Evolutionary conservation across 2,797 vertebrate species (phyloP), one percentile per base, ranked within the genome.

Genomic region (Pangasius larnaudii): DNA sequence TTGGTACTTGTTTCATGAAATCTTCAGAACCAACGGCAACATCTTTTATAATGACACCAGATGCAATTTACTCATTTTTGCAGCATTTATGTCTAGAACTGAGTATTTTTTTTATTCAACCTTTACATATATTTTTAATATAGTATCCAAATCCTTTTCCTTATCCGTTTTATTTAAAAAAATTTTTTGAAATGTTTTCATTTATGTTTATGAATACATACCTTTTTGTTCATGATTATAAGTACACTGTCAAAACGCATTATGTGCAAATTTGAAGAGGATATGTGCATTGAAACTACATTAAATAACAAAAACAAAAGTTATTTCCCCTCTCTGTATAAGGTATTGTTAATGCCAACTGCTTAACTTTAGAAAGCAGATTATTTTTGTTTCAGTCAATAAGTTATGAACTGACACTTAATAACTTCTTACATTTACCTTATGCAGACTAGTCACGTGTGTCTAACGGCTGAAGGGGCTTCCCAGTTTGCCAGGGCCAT

Each of bases 401-500:
- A 58, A 81, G 27, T 58, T 24, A 27, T n/a, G 46, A 49, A 13
- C 56, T 69, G 80, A 67, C 87, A 49, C 16, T 33, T 56, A 42
- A 24, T n/a, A 18, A 46, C 18, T n/a, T 39, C 19, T 82, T 81
- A 81, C 24, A 42, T 87, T 79, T 92, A 63, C 84, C 53, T 88
- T 89, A 61, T 90, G 86, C 90, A 99, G 98, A 98, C 98, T 0
- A 95, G 94, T 46, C 98, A 99, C n/a, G 91, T 93, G 89, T 96
- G 95, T 91, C 95, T 99, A 90, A 98, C 98, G 10, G 96, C 95
- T 78, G 94, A 93, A 36, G 98, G 98, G 0, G 98, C 98, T 39
- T 93, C 83, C 3, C 89, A 93, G 22, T 99, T 99, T 88, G 98
- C 98, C 85, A 96, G 86, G 81, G 90, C 94, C 71, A 95, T 97